phyloP scores from a whole-genome alignment of 2,113 vertebrate genomes.

The Seriola rivoliana region DNA sequence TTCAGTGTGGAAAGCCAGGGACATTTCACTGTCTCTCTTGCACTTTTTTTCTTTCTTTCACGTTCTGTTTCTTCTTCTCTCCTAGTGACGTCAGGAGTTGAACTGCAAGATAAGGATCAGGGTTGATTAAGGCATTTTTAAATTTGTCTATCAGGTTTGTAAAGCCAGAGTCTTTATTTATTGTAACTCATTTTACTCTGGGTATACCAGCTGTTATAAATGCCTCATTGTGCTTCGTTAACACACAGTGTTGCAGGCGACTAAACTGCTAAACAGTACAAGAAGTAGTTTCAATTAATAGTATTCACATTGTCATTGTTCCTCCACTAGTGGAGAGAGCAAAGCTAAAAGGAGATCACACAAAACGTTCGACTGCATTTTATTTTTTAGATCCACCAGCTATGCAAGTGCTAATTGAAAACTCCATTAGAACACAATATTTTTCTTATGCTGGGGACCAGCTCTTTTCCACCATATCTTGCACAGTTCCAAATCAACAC shows the following conservation, averaged over 20 bases:
- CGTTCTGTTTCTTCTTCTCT: not conserved
- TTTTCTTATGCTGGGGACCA: not conserved
- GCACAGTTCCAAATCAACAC: not conserved
- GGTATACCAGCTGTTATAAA: not conserved
- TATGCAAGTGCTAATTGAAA: not conserved
- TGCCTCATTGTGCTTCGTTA: not conserved
- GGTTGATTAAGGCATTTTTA: not conserved
- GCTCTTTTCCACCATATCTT: not conserved
- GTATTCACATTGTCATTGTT: not conserved
- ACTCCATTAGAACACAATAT: not conserved
- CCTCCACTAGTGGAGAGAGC: not conserved
- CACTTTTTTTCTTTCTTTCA: conserved; percentile 1
- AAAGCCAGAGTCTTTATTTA: not conserved
- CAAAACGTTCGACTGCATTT: not conserved
- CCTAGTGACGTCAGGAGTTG: not conserved
- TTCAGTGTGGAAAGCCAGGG: conserved; percentile 36
- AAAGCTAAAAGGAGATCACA: not conserved
- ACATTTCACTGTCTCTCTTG: conserved; percentile 35
- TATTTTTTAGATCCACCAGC: not conserved
- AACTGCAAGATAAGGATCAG: not conserved
- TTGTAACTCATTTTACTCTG: not conserved
- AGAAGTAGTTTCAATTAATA: conserved; percentile 1
- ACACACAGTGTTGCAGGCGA: not conserved
- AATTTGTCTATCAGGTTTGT: not conserved
- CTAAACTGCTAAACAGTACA: not conserved